Base-by-base conservation (phyloP, 2,113 vertebrate species). In the Empidonax alnorum region DNA sequence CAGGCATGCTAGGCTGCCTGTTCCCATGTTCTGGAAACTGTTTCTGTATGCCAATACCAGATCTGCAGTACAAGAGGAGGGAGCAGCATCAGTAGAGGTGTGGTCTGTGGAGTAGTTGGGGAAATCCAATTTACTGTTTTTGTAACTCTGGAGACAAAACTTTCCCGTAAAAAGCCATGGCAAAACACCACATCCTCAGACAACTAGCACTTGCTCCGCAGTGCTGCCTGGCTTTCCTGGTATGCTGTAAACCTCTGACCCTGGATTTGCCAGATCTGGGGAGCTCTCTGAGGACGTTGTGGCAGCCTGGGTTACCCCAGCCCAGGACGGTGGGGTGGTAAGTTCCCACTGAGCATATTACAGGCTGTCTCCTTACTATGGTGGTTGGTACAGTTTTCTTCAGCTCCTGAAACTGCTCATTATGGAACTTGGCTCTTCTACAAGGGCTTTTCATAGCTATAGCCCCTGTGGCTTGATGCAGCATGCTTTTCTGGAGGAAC, bases 381-480 rank as follows among this genome's bases (percentile, higher is more conserved):
- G 59, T 71, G 77, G 61, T 78, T 89, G 61, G 53, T 71, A 62
- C 4, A 10, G 18, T 79, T 84, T 55, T 82, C 72, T 65, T 53
- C 35, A 39, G 90, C 75, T 94, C 84, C 81, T 41, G 81, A 41
- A 86, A 65, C 81, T 86, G 84, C 93, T 91, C 94, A 30, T 94
- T 82, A 62, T 49, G 30, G 72, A 0, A 33, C 76, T 89, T 97
- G 95, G 94, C 90, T 93, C 66, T 87, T 74, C 82, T 80, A 28
- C 83, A 86, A 84, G 87, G 84, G 65, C 42, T 89, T 96, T 95
- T 93, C 94, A 76, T 94, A 96, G 94, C 90, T 50, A 13, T 81
- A 95, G 86, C 80, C 91, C 93, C 94, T 90, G 94, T 92, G 95
- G 93, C 91, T 97, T 82, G 76, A 78, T 92, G 77, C 94, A 90